Evolutionary conservation across 2,113 vertebrate genomes (phyloP).

Genomic region (human): DNA sequence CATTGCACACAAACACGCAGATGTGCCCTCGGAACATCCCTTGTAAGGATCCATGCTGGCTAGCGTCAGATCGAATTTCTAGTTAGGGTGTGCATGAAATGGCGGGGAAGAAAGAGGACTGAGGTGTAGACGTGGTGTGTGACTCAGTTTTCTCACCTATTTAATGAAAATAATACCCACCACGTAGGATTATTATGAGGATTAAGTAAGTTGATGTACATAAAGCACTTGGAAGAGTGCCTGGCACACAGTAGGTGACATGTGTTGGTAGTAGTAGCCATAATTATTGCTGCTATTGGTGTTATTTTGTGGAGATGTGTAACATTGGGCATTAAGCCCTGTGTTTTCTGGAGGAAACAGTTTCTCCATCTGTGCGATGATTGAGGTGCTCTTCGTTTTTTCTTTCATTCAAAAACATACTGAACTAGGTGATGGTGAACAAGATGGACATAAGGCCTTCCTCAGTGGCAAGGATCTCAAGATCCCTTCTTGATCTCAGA

Average conservation of each 20-base stretch:
- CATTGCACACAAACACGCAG: neutral
- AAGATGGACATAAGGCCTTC: neutral
- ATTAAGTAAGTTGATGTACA: neutral
- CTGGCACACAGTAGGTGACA: neutral
- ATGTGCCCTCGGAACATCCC: neutral
- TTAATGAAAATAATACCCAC: neutral
- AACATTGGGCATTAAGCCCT: neutral
- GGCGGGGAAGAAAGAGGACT: neutral
- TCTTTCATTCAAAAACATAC: neutral
- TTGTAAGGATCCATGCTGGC: neutral
- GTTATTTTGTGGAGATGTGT: neutral
- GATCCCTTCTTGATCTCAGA: neutral
- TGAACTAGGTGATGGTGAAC: neutral
- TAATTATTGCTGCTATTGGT: neutral
- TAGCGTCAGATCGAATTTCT: neutral
- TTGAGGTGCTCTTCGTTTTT: neutral
- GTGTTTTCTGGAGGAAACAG: neutral
- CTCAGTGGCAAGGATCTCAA: neutral
- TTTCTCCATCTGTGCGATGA: neutral
- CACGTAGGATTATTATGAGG: neutral
- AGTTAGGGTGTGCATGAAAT: neutral
- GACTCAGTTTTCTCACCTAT: neutral
- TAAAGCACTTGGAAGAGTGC: neutral
- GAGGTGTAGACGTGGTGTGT: neutral
- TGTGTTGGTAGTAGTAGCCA: no score